Evolutionary conservation across 2,888 invertebrate genomes (phyloP).

Genomic region (Cerceris rybyensis): DNA sequence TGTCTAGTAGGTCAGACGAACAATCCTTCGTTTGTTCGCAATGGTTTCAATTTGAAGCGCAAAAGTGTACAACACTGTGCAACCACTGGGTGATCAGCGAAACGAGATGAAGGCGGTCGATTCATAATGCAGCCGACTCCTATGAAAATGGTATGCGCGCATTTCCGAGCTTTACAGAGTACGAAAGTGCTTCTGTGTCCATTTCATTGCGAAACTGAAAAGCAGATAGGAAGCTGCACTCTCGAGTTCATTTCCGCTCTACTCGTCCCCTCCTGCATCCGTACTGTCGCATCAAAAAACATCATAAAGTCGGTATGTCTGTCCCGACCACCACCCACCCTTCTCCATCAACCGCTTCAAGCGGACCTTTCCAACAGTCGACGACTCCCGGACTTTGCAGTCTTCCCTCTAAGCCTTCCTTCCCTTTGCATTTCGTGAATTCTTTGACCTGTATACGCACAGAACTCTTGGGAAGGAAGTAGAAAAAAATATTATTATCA

Average conservation of each 20-base stretch:
- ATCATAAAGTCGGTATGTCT: constrained; percentile 69
- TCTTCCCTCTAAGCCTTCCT: not conserved
- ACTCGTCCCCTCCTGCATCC: constrained; percentile 53
- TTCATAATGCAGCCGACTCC: constrained; percentile 55
- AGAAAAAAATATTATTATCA: too few species aligned
- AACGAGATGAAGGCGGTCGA: constrained; percentile 60
- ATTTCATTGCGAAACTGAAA: constrained; percentile 70
- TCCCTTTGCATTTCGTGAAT: too few species aligned
- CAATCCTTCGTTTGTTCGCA: constrained; percentile 36
- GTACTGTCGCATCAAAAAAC: constrained; percentile 73
- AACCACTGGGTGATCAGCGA: constrained; percentile 50
- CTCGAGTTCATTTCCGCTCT: constrained; percentile 75
- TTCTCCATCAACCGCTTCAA: constrained; percentile 26
- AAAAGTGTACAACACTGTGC: constrained; percentile 40
- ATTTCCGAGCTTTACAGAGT: constrained; percentile 58
- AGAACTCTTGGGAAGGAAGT: too few species aligned
- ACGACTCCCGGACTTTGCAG: not conserved
- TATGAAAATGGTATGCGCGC: constrained; percentile 59
- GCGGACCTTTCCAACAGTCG: constrained; percentile 41
- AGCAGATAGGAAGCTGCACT: constrained; percentile 72
- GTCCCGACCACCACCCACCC: constrained; percentile 32
- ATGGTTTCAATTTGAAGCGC: constrained; percentile 34
- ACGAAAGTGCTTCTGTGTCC: constrained; percentile 70
- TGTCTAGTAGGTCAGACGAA: not conserved
- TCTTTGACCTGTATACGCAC: too few species aligned